Evolutionary conservation across 2,888 invertebrate genomes (phyloP).

Genomic region (Halocaridina rubra): DNA sequence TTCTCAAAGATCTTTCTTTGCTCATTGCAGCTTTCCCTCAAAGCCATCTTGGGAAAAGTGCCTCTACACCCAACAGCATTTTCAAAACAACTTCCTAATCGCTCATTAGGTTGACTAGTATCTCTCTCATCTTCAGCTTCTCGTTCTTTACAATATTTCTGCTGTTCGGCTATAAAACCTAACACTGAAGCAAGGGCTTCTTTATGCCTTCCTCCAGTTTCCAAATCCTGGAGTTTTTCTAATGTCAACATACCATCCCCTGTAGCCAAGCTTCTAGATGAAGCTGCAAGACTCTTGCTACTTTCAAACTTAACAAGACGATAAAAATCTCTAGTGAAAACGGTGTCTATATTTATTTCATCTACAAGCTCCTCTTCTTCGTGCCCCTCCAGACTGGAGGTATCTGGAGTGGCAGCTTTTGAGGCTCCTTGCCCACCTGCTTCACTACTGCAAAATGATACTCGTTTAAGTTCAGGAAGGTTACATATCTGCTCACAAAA

Average conservation of each 20-base stretch:
- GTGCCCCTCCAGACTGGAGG: conserved; percentile 45
- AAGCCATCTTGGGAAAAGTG: conserved; percentile 41
- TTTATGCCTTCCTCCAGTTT: conserved; percentile 38
- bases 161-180: conserved; percentile 81
- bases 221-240: conserved; percentile 55
- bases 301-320: conserved; percentile 84
- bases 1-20: conserved; percentile 7
- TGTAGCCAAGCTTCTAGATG: conserved; percentile 68
- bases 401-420: conserved; percentile 53
- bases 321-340: conserved; percentile 84
- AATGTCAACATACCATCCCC: conserved; percentile 68
- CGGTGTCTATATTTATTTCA: conserved; percentile 67
- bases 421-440: conserved; percentile 69
- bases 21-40: conserved; percentile 22
- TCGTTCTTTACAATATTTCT: conserved; percentile 76
- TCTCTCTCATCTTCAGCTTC: conserved; percentile 72
- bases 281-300: conserved; percentile 81
- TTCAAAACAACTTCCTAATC: conserved; percentile 9
- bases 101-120: conserved; percentile 24
- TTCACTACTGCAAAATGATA: conserved; percentile 53
- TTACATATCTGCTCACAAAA: conserved; percentile 61
- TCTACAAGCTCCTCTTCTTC: conserved; percentile 58
- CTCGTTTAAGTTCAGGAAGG: conserved; percentile 54
- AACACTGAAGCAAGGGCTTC: conserved; percentile 80
- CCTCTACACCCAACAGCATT: conserved; percentile 29